Evolutionary conservation across 2,113 vertebrate genomes (phyloP), one percentile per base, ranked within the genome.

Genomic region (Varanus salvator): DNA sequence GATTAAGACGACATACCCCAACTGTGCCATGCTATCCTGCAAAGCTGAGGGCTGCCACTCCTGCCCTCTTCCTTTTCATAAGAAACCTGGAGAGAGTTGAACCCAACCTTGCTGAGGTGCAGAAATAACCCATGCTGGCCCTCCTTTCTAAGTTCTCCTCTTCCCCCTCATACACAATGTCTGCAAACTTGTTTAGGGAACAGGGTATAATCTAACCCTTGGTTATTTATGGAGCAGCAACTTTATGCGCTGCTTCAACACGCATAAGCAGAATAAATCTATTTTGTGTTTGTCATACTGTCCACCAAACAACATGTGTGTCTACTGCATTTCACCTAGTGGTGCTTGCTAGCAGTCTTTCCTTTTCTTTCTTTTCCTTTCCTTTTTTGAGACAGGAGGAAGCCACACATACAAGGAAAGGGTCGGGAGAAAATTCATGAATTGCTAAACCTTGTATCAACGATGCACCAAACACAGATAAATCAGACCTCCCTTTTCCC

Each of bases 401-500:
- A 25, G 88, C 60, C 50, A 69, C 14, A 27, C 31, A 44, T 52
- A 78, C 50, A 60, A 54, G 48, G 48, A 74, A 88, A 74, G n/a
- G n/a, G 7, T 25, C 21, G 14, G n/a, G 44, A n/a, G 27, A 83
- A 83, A 89, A 82, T 68, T 78, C 74, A 78, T 78, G 75, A 84
- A 84, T 69, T 84, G 72, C 80, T 84, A 84, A 85, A 68, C n/a
- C 25, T 89, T 78, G 60, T 64, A 78, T 78, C 72, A 78, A 8
- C 44, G 31, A 15, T 66, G 4, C 8, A 11, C 88, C 74, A 85
- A 89, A 89, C 82, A 80, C 69, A 54, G 64, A 69, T 89, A 89
- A 89, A 89, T 89, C 88, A 89, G 75, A 60, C 60, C 83, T 69
- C 38, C 52, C 88, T 78, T 77, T 84, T 77, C 78, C 31, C 72